A percentile compares a stretch with the other conserved stretches of the same genome.
Evolutionary conservation across 1,140 invertebrate species (phyloP).

Genomic region (Lasaia peninsularis): DNA sequence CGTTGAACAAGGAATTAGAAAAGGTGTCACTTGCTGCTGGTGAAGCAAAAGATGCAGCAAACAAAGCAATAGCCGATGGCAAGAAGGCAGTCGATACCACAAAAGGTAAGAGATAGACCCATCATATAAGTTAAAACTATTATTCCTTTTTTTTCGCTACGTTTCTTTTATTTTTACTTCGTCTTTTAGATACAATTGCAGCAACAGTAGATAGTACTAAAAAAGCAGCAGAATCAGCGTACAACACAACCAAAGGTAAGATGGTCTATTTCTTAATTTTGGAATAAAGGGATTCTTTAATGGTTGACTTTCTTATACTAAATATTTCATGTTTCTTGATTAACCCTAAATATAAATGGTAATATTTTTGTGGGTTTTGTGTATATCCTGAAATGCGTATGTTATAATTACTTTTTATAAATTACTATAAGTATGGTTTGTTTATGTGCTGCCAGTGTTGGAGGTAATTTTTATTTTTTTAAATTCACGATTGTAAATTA

Average conservation of each 20-base stretch:
- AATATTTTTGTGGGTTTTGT: background rate
- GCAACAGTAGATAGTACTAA: constrained; percentile 62
- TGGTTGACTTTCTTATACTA: background rate
- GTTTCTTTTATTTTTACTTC: constrained; percentile 33
- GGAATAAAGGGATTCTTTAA: background rate
- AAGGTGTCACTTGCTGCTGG: constrained; percentile 69
- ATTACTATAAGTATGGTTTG: background rate
- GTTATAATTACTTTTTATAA: too few relatives aligned
- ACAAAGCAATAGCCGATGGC: constrained; percentile 66
- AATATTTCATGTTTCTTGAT: background rate
- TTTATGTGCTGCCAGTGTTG: constrained; percentile 15
- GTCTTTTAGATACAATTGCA: constrained; percentile 56
- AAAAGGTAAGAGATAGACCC: constrained; percentile 46
- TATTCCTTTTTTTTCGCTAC: constrained; percentile 22
- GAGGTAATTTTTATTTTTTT: constrained; percentile 14
- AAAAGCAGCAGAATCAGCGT: constrained; percentile 56
- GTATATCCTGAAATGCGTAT: background rate
- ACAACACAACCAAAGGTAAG: constrained; percentile 51
- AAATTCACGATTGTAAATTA: background rate
- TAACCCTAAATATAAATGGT: background rate
- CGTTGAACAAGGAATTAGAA: constrained; percentile 65
- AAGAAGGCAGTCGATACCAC: constrained; percentile 71
- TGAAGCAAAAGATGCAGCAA: constrained; percentile 65
- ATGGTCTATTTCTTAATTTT: background rate
- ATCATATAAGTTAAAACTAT: background rate